Evolutionary conservation across 2,797 vertebrate genomes (phyloP), one percentile per base, ranked within the genome.

Genomic region (Bryconaethiops microstoma): DNA sequence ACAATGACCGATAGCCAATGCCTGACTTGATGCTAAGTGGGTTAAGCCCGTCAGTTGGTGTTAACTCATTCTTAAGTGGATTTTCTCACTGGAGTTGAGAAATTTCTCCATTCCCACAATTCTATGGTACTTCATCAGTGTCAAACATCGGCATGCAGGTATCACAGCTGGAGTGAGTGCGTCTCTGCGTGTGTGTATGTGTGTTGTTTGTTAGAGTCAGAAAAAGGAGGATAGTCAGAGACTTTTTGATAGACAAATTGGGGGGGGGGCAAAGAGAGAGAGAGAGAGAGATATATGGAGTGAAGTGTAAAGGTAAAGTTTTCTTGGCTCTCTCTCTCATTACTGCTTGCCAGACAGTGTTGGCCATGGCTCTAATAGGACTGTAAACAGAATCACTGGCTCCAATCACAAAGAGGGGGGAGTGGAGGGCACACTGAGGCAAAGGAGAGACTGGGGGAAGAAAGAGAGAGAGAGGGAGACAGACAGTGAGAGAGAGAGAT

Each of bases 261-360:
- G 2, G 35, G 35, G 35, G 35, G 4, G 35, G 23, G 35, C 2
- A 5, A 35, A 35, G 80, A 89, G 76, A 77, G 86, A 88, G 81
- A 72, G 82, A 87, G 81, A 79, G 68, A 62, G 71, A 80, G 79
- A 55, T 50, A 73, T 74, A 78, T 81, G 85, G 74, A 81, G 52
- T 86, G 0, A 65, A 85, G 88, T 40, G 57, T 81, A 76, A 74
- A 85, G 87, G 85, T 84, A 81, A 73, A 87, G 86, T 42, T 55
- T 64, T 71, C 55, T 57, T 78, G 63, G 70, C 59, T 60, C 81
- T 74, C 54, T 45, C 62, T 73, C 72, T 73, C 63, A 74, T 48
- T 65, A 62, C 52, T n/a, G 60, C 67, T 77, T 82, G 76, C 40
- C 76, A 82, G 81, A 57, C 63, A 70, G n/a, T 77, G 78, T 63